Conservation (phyloP, 2,113 vertebrate genomes). For the Phyllostomus hastatus region DNA sequence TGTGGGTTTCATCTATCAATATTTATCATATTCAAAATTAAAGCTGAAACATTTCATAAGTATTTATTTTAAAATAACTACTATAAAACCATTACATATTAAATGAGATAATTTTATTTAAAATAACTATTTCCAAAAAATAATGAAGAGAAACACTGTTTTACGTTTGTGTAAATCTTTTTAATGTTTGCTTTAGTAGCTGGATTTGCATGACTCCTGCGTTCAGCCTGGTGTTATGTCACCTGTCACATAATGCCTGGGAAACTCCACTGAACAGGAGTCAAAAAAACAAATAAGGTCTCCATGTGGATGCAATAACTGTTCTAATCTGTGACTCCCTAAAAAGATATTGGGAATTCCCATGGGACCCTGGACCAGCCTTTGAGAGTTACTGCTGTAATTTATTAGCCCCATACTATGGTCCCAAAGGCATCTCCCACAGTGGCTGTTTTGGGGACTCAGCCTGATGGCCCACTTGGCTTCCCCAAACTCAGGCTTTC, state of each 20-base stretch:
- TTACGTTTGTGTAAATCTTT: not conserved
- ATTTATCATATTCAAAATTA: constrained; percentile 54
- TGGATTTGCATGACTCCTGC: not conserved
- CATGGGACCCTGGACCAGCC: not conserved
- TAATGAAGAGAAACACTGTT: not conserved
- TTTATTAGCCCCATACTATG: not conserved
- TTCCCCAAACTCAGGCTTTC: not conserved
- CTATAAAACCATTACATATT: not conserved
- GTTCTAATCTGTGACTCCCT: not conserved
- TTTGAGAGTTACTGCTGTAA: not conserved
- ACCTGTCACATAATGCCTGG: not conserved
- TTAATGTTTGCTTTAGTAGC: not conserved
- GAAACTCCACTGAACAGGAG: not conserved
- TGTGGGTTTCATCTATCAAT: constrained; percentile 31
- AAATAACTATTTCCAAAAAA: constrained; percentile 35
- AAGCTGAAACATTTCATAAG: constrained; percentile 1
- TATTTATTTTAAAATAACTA: constrained; percentile 30
- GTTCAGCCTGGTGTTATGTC: not conserved
- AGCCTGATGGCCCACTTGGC: not conserved
- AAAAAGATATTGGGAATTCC: not conserved
- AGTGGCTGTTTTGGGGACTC: not conserved
- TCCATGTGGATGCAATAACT: not conserved
- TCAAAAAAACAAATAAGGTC: not conserved
- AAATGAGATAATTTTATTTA: not conserved
- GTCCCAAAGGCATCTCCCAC: not conserved